Evolutionary conservation across 2,113 vertebrate genomes (phyloP).

Genomic region (Phaetusa simplex): DNA sequence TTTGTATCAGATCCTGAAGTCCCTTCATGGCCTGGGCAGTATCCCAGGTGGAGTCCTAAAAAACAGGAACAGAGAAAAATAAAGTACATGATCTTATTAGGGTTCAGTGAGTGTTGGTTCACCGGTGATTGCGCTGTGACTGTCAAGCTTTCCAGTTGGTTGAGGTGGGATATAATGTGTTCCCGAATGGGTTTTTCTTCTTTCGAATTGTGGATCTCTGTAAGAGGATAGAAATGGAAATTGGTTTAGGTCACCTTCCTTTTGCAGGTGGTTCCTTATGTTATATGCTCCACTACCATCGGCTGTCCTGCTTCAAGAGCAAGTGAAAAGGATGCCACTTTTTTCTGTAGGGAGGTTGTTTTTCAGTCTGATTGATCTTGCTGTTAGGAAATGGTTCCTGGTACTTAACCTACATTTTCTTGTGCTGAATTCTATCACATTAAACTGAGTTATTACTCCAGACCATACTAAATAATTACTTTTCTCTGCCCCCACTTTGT

Average conservation of each 20-base stretch:
- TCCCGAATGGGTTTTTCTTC: background rate
- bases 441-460: constrained; percentile 6
- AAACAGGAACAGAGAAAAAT: background rate
- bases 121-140: rapidly evolving
- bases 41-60: background rate
- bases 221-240: background rate
- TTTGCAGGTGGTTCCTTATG: background rate
- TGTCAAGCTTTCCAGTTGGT: background rate
- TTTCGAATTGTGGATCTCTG: background rate
- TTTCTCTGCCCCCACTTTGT: constrained; percentile 1
- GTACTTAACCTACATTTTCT: constrained; percentile 35
- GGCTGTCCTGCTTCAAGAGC: background rate
- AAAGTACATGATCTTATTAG: background rate
- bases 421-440: background rate
- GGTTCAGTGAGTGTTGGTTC: rapidly evolving
- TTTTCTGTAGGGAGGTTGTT: background rate
- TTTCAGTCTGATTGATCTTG: background rate
- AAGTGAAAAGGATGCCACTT: background rate
- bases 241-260: background rate
- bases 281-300: background rate
- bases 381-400: background rate
- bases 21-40: background rate
- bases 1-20: background rate
- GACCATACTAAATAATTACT: constrained; percentile 6
- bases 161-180: background rate